These are phyloP conservation scores for Vespertilio murinus DNA, from an alignment of 2,797 vertebrate species.

Conservation along the genomic window DNA sequence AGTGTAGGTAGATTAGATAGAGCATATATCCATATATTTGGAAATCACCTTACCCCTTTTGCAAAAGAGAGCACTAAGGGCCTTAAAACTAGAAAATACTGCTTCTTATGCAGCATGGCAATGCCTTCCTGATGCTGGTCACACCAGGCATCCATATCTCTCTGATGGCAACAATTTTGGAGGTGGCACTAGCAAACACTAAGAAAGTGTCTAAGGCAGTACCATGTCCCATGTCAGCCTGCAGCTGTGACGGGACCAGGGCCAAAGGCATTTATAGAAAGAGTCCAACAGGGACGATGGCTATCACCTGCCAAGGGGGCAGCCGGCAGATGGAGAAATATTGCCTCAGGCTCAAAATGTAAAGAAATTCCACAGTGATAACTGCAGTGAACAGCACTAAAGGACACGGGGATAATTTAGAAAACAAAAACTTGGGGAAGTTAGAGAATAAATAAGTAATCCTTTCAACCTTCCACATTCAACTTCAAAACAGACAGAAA, in stretches of 20 bases:
- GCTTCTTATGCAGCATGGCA: background rate
- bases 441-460: background rate
- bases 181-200: background rate
- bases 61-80: background rate
- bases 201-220: background rate
- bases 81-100: background rate
- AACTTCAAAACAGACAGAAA: background rate
- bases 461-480: background rate
- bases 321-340: conserved; percentile 23
- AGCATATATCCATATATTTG: background rate
- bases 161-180: background rate
- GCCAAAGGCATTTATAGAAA: conserved; percentile 34
- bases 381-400: background rate
- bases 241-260: conserved; percentile 16
- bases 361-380: conserved; percentile 30
- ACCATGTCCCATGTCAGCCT: background rate
- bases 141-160: background rate
- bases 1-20: background rate
- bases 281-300: background rate
- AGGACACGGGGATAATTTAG: background rate
- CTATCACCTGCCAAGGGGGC: background rate
- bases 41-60: background rate
- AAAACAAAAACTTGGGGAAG: background rate
- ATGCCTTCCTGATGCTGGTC: background rate
- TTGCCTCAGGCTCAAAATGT: background rate